Percentiles rank a stretch among this genome's conserved stretches.
phyloP scores from a whole-genome alignment of 1,140 invertebrate genomes.

The Orchesella cincta region DNA sequence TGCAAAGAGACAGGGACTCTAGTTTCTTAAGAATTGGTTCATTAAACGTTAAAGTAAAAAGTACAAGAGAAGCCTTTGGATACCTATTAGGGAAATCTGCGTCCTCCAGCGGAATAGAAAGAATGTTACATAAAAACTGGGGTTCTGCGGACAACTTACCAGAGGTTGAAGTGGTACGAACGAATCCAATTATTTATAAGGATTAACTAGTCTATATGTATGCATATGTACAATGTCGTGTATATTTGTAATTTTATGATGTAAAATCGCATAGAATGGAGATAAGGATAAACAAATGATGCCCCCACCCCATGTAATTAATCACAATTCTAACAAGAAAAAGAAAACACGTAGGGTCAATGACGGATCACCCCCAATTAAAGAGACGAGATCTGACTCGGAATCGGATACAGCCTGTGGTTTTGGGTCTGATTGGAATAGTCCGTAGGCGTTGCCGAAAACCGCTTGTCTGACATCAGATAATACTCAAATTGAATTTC shows the following conservation, averaged over 20 bases:
- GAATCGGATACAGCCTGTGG: constrained; percentile 80
- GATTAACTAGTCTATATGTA: not conserved
- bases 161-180: constrained; percentile 60
- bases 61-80: constrained; percentile 63
- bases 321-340: constrained; percentile 31
- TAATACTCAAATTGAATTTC: too few relatives aligned
- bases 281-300: constrained; percentile 49
- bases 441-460: constrained; percentile 30
- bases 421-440: constrained; percentile 72
- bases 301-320: constrained; percentile 47
- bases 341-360: constrained; percentile 52
- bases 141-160: constrained; percentile 80
- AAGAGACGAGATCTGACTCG: constrained; percentile 60
- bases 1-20: constrained; percentile 73
- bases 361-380: constrained; percentile 46
- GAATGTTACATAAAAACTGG: constrained; percentile 73
- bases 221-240: too few relatives aligned
- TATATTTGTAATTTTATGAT: not conserved
- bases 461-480: too few relatives aligned
- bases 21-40: constrained; percentile 87
- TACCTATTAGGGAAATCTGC: constrained; percentile 47
- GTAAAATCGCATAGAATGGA: not conserved
- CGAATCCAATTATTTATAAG: not conserved
- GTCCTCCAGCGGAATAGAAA: constrained; percentile 43
- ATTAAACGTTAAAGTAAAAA: constrained; percentile 85